Evolutionary conservation across 2,888 invertebrate species (phyloP), one percentile per base, ranked within the genome.

Genomic region (Acrobasis repandana): DNA sequence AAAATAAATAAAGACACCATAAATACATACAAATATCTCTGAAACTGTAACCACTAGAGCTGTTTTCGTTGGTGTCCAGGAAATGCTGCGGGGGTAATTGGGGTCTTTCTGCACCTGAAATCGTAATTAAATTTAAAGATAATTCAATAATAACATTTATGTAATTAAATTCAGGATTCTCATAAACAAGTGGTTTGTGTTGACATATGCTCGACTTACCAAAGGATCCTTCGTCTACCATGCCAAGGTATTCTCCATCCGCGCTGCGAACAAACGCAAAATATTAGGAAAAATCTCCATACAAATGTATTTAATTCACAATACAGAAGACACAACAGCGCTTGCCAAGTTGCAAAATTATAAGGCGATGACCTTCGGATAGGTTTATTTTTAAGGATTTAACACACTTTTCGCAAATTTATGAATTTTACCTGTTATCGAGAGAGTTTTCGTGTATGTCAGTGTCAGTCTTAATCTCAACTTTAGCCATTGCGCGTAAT

Each of bases 361-460:
- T 74, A 71, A 77, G 73, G 67, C 77, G 70, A 76, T 88, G 90
- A 90, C 92, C 92, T 92, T 92, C 90, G 77, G 67, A 72, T 16
- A 46, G 71, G 73, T 75, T 73, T 76, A 74, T 72, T 67, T 72
- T 67, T 70, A 80, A 87, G 89, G 90, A 92, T 88, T 82, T 88
- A 89, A 88, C 78, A 69, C 71, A 74, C 69, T 68, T 64, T 50
- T 65, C 61, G 65, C 61, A 62, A 67, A 70, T 67, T 60, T 67
- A 67, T 66, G 58, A 63, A 65, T 69, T 81, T 83, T 93, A 95
- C 95, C 94, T 94, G 88, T 91, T 90, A 79, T 94, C 94, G 72
- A 94, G 87, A 63, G 94, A 93, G 83, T 89, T 88, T 79, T 94
- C 94, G 77, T 94, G 86, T 74, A 94, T 88, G 83, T 94, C 80